phyloP scores from a whole-genome alignment of 1,140 invertebrate species.

The Drosophila kepulauana region DNA sequence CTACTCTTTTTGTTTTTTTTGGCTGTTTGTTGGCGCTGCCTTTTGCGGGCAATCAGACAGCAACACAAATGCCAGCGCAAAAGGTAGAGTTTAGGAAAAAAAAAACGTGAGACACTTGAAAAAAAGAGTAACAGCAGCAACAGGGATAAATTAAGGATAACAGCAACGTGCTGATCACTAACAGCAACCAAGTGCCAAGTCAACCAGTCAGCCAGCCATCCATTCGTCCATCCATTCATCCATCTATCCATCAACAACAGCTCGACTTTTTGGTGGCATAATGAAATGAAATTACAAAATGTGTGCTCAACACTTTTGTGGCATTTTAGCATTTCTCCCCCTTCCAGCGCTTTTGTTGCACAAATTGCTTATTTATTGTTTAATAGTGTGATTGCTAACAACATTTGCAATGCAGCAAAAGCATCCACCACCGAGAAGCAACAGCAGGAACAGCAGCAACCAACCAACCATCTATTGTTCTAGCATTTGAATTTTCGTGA shows the following conservation, averaged over 20 bases:
- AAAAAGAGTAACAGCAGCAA: constrained; percentile 11
- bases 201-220: constrained; percentile 22
- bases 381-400: constrained; percentile 74
- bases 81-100: constrained; percentile 9
- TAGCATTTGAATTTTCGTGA: constrained; percentile 26
- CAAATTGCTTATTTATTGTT: constrained; percentile 83
- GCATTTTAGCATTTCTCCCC: constrained; percentile 52
- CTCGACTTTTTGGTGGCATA: constrained; percentile 51
- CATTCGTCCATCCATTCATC: constrained; percentile 26
- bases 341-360: constrained; percentile 22
- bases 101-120: background rate
- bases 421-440: constrained; percentile 15
- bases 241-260: constrained; percentile 49
- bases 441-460: constrained; percentile 9
- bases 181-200: constrained; percentile 37
- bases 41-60: constrained; percentile 79
- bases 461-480: constrained; percentile 18
- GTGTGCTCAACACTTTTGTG: constrained; percentile 55
- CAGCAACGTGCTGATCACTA: constrained; percentile 34
- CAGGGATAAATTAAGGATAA: constrained; percentile 19
- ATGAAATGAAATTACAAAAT: constrained; percentile 79
- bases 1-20: constrained; percentile 9
- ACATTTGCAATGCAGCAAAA: constrained; percentile 57
- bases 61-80: constrained; percentile 67
- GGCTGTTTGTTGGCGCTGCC: constrained; percentile 42